Evolutionary conservation across 2,888 invertebrate genomes (phyloP), one percentile per base, ranked within the genome.

Genomic region (Hesperia comma): DNA sequence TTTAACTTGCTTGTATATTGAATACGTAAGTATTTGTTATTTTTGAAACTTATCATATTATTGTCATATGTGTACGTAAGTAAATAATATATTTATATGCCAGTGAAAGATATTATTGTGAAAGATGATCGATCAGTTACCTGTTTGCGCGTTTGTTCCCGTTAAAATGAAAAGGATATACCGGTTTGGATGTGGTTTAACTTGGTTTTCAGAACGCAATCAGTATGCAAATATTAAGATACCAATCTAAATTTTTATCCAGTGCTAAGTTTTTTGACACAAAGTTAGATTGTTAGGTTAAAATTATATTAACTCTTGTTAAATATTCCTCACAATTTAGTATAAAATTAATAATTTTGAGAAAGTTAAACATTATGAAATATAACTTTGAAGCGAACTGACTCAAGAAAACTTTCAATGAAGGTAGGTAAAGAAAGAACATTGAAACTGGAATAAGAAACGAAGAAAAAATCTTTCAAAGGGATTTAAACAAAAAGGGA

Each of bases 1-100:
- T 72, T 69, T 70, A 66, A 63, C 61, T 71, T 63, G 54, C 69
- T 71, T 60, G 63, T 71, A 19, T 49, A 51, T 51, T 51, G 51
- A n/a, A 51, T 6, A 26, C 2, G 51, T 5, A n/a, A n/a, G n/a
- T 26, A 51, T 51, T 51, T 51, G 1, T 51, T 37, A 8, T 8
- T 71, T 54, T 0, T 17, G 37, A 10, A 37, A 15, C 0, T 37
- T 26, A 5, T 26, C 5, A n/a, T n/a, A n/a, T n/a, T n/a, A n/a
- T n/a, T n/a, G n/a, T n/a, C n/a, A n/a, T n/a, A n/a, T n/a, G n/a
- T n/a, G n/a, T n/a, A n/a, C n/a, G n/a, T n/a, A n/a, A n/a, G n/a
- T n/a, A n/a, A n/a, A n/a, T n/a, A n/a, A n/a, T n/a, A n/a, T n/a
- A n/a, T n/a, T n/a, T n/a, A n/a, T n/a, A n/a, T n/a, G n/a, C n/a